Base-by-base conservation (phyloP, 35 echinoderm and acorn worm genomes). In the Hemicentrotus pulcherrimus region DNA sequence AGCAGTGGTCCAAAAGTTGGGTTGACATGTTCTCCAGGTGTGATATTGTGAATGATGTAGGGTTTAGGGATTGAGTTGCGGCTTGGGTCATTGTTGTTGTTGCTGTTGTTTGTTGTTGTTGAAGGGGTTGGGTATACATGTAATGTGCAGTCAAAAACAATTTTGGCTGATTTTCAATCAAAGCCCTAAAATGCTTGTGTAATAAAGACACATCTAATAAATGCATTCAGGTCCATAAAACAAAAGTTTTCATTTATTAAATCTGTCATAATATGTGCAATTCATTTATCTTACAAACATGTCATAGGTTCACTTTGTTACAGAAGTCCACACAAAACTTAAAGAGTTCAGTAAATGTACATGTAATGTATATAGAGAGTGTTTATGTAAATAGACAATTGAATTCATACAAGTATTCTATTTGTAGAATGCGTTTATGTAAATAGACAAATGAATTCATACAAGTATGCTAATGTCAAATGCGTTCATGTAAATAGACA, bases 261-360 rank as follows among this genome's bases (percentile, higher is more conserved):
- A 78, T 78, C 65, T 78, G 65, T 78, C 28, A 78, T 78, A 78
- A 78, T 78, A 78, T 78, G 65, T 78, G 65, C 65, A 78, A 22
- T 78, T 78, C 65, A 78, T 78, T 9, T 78, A n/a, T 24, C 28
- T n/a, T 78, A 78, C 65, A 78, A 78, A 78, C 5, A 78, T 24
- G 4, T 28, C 19, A 24, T 70, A 70, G 16, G 61, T 70, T 28
- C 6, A 24, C 22, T 70, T 24, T 24, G 19, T 70, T 70, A 70
- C 61, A 78, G 3, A 78, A 78, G 24, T 78, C n/a, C 65, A 78
- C 65, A 28, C 65, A 78, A 78, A 78, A 78, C 65, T 78, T 78
- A 78, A 22, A 28, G 65, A 22, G 28, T 78, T n/a, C 7, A n/a
- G 65, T 78, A n/a, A 78, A 78, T 78, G 28, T 78, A n/a, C 22